phyloP scores from a whole-genome alignment of 53 echinoderm and acorn worm genomes.

The Echinarachnius parma region DNA sequence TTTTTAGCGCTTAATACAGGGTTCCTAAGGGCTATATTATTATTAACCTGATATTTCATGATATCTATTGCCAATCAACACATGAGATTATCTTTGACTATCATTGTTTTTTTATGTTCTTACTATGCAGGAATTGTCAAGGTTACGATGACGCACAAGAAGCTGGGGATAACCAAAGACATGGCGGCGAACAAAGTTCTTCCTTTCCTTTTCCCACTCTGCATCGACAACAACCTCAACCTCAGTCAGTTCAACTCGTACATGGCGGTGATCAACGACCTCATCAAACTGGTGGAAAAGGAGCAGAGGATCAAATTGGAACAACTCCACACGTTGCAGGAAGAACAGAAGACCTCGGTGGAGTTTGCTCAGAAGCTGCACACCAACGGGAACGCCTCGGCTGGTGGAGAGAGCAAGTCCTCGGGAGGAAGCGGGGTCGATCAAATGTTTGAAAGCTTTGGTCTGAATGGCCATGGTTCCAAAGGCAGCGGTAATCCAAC shows the following conservation, averaged over 20 bases:
- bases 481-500: no score
- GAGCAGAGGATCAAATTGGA: constrained; percentile 89
- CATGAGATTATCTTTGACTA: no score
- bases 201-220: constrained; percentile 82
- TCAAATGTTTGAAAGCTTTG: constrained; percentile 80
- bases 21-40: no score
- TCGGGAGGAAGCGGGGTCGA: constrained; percentile 55
- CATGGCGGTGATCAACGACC: constrained; percentile 75
- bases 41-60: no score
- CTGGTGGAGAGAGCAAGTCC: neutral
- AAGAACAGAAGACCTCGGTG: constrained; percentile 81
- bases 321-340: constrained; percentile 74
- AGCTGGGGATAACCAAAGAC: constrained; percentile 93
- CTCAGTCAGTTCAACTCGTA: constrained; percentile 91
- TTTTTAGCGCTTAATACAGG: no score
- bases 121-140: constrained; percentile 71
- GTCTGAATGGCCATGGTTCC: constrained; percentile 58
- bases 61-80: no score
- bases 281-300: constrained; percentile 66
- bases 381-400: constrained; percentile 11
- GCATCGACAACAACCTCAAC: constrained; percentile 87
- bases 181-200: constrained; percentile 78
- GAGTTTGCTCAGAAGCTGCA: constrained; percentile 56
- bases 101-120: no score
- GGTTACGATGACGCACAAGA: constrained; percentile 77